phyloP scores from a whole-genome alignment of 2,113 vertebrate species.

The Malurus cyaneus region DNA sequence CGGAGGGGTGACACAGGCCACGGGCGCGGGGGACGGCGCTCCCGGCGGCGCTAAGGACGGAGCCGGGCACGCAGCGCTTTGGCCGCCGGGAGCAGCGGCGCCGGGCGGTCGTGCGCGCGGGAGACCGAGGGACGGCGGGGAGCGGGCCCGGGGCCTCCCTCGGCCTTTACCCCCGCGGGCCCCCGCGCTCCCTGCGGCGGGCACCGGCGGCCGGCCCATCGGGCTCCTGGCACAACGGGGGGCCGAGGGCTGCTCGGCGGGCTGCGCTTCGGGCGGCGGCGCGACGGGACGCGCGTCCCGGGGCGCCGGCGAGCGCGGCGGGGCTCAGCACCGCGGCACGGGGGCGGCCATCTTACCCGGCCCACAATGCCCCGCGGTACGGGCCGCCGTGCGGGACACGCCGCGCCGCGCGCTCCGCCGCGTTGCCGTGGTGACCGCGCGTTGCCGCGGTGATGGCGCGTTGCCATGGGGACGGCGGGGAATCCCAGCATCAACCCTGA shows the following conservation, averaged over 20 bases:
- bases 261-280: too few relatives aligned
- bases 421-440: not conserved
- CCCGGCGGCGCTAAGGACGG: not conserved
- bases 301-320: constrained; percentile 34
- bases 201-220: too few relatives aligned
- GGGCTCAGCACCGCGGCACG: constrained; percentile 84
- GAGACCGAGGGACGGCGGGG: not conserved
- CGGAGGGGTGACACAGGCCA: not conserved
- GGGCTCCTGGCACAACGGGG: too few relatives aligned
- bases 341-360: constrained; percentile 91
- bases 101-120: not conserved
- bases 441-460: not conserved
- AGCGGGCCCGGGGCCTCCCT: constrained; percentile 55
- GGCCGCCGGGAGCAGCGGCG: not conserved
- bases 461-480: not conserved
- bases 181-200: not conserved
- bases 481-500: not conserved
- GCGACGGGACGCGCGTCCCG: not conserved
- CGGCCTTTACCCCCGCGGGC: not conserved
- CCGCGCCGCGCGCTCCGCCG: not conserved
- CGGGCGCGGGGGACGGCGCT: not conserved
- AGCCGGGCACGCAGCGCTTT: not conserved
- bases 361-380: constrained; percentile 85
- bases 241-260: too few relatives aligned
- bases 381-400: constrained; percentile 49